phyloP scores from a whole-genome alignment of 2,797 vertebrate genomes.

The Silurus lanzhouensis region DNA sequence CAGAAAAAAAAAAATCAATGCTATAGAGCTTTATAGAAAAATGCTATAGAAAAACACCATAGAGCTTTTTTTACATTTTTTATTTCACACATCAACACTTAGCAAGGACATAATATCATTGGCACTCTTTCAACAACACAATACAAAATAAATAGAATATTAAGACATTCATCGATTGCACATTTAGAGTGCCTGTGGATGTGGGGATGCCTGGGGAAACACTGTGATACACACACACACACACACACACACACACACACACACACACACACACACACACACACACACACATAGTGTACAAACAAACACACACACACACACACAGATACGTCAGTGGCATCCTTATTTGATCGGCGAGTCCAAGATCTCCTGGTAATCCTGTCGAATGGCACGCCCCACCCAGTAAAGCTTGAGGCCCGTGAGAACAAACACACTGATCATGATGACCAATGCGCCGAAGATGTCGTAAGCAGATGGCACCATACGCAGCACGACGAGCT shows the following conservation, averaged over 20 bases:
- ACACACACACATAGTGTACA: conserved; percentile 52
- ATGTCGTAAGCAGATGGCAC: conserved; percentile 90
- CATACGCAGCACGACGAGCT: conserved; percentile 90
- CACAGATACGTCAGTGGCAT: not conserved
- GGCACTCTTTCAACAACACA: conserved; percentile 73
- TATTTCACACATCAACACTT: conserved; percentile 75
- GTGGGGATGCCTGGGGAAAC: conserved; percentile 11
- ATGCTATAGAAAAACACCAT: conserved; percentile 58
- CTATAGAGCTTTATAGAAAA: too few relatives aligned
- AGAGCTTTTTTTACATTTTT: conserved; percentile 48
- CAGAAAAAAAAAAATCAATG: conserved; percentile 60
- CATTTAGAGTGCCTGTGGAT: conserved; percentile 58
- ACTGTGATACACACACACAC: conserved; percentile 21
- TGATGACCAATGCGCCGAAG: conserved; percentile 89
- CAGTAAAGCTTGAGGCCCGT: conserved; percentile 91
- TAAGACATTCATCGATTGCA: conserved; percentile 79
- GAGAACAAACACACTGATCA: conserved; percentile 90
- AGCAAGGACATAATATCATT: conserved; percentile 74
- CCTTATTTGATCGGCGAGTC: conserved; percentile 94
- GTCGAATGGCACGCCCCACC: conserved; percentile 82
- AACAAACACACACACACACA: conserved; percentile 25
- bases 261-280: conserved; percentile 58
- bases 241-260: conserved; percentile 33
- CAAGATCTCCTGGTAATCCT: conserved; percentile 95
- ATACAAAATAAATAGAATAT: conserved; percentile 76